These are phyloP conservation scores for Drosophila nigricruria DNA, from an alignment of 2,888 invertebrate species.

Conservation along the genomic window DNA sequence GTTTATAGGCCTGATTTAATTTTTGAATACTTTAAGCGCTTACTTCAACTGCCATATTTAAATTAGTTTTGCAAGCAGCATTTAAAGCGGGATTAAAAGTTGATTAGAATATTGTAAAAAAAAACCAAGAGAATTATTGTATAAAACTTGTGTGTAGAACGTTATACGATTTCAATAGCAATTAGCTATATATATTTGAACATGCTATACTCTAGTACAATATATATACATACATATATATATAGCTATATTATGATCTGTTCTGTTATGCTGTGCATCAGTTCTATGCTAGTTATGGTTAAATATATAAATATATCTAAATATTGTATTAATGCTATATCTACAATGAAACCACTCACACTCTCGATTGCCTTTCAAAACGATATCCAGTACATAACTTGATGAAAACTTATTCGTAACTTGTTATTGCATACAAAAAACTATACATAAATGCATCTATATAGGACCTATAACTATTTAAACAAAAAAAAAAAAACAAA, in stretches of 20 bases:
- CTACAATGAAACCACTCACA: slow-evolving; percentile 39
- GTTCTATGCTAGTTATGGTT: slow-evolving; percentile 69
- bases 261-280: slow-evolving; percentile 69
- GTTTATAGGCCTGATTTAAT: slow-evolving; percentile 6
- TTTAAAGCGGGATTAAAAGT: slow-evolving; percentile 22
- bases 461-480: slow-evolving; percentile 44
- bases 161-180: slow-evolving; percentile 28
- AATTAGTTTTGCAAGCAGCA: slow-evolving; percentile 53
- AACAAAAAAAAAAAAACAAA: background rate
- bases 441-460: slow-evolving; percentile 51
- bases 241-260: slow-evolving; percentile 35
- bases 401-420: slow-evolving; percentile 62
- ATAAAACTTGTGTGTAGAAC: slow-evolving; percentile 35
- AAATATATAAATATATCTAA: slow-evolving; percentile 22
- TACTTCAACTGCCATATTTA: slow-evolving; percentile 70
- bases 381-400: slow-evolving; percentile 54
- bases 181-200: slow-evolving; percentile 37
- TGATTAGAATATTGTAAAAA: slow-evolving; percentile 41
- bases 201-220: slow-evolving; percentile 13
- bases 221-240: slow-evolving; percentile 7
- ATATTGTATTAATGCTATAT: slow-evolving; percentile 48
- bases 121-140: slow-evolving; percentile 23
- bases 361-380: slow-evolving; percentile 75
- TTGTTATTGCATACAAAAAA: slow-evolving; percentile 71
- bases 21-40: slow-evolving; percentile 69